Evolutionary conservation across 2,797 vertebrate species (phyloP).

Genomic region (Hapalemur alaotrensis): DNA sequence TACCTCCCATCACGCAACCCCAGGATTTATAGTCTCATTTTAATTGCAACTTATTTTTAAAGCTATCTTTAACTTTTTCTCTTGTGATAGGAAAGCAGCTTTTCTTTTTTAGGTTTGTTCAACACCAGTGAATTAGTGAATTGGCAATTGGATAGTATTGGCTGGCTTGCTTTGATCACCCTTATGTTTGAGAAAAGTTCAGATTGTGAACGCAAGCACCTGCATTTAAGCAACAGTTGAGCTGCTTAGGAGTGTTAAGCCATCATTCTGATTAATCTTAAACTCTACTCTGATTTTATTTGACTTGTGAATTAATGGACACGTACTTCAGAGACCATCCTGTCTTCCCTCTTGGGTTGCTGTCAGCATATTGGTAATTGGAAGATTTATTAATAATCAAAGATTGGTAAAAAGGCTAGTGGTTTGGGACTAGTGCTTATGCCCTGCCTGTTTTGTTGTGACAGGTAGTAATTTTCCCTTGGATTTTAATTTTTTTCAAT

Average conservation of each 20-base stretch:
- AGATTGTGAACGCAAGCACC: neutral
- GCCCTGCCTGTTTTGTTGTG: neutral
- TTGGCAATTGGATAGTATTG: neutral
- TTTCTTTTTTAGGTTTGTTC: neutral
- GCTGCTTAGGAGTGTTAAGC: slow-evolving; percentile 55
- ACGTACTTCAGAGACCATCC: slow-evolving; percentile 35
- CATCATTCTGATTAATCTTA: slow-evolving; percentile 51
- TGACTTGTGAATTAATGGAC: slow-evolving; percentile 59
- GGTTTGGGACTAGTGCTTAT: neutral
- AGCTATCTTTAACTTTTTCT: neutral
- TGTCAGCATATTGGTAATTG: slow-evolving; percentile 29
- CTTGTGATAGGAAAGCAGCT: neutral
- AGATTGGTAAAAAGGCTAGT: neutral
- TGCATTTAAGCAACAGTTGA: neutral
- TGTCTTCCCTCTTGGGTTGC: slow-evolving; percentile 1
- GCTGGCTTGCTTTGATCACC: neutral
- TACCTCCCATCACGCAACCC: neutral
- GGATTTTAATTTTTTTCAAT: neutral
- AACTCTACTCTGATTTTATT: slow-evolving; percentile 43
- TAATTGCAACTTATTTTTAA: neutral
- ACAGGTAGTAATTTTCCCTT: neutral
- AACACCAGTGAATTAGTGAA: neutral
- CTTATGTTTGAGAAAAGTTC: neutral
- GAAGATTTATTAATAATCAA: neutral
- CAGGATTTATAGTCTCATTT: neutral